Evolutionary conservation across 1,140 invertebrate genomes (phyloP).

Genomic region (Heterodera schachtii): DNA sequence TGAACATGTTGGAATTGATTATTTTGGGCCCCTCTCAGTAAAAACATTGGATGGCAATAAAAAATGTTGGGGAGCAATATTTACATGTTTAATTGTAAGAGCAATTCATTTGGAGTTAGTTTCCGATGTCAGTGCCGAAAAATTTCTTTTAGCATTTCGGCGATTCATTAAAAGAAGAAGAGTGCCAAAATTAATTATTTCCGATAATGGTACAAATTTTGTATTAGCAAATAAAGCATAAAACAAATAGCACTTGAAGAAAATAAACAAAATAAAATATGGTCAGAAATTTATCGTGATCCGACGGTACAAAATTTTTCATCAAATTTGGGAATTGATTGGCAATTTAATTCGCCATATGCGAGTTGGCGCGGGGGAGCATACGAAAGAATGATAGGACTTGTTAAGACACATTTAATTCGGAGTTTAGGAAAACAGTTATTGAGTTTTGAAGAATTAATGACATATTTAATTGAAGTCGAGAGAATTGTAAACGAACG

Average conservation of each 20-base stretch:
- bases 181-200: not conserved
- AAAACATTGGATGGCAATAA: not conserved
- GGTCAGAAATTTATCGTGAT: not conserved
- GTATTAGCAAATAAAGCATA: not conserved
- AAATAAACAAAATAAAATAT: not conserved
- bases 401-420: not conserved
- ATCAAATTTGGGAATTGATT: slow-evolving; percentile 5
- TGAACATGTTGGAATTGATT: not conserved
- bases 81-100: not conserved
- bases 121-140: not conserved
- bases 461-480: not conserved
- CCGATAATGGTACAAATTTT: slow-evolving; percentile 4
- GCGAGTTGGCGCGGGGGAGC: not conserved
- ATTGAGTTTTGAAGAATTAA: not conserved
- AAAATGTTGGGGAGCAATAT: slow-evolving; percentile 10
- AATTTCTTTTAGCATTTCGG: slow-evolving; percentile 5
- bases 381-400: not conserved
- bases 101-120: slow-evolving; percentile 7
- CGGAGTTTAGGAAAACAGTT: not conserved
- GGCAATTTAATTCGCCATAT: not conserved
- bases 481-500: not conserved
- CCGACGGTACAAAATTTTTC: not conserved
- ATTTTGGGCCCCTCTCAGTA: slow-evolving; percentile 1
- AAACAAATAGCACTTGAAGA: too few relatives aligned
- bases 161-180: slow-evolving; percentile 16